Conservation (phyloP, 2,797 vertebrate genomes). For the Thamnophis elegans region DNA sequence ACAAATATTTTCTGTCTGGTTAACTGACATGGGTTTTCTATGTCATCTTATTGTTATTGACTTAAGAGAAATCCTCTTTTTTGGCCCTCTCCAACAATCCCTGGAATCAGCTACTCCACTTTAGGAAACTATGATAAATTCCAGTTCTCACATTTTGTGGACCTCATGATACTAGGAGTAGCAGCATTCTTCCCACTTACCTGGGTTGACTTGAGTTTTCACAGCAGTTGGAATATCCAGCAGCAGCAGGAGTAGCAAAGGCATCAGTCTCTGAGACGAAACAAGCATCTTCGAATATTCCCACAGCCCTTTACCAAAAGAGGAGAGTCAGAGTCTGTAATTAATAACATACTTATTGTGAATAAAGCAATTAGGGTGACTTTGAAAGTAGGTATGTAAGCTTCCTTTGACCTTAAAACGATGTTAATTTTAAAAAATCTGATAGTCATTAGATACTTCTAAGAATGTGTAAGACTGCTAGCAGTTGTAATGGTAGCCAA, state of each 20-base stretch:
- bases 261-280: background rate
- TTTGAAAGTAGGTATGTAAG: background rate
- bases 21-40: background rate
- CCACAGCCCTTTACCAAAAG: background rate
- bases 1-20: background rate
- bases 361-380: background rate
- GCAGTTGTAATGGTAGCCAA: background rate
- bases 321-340: background rate
- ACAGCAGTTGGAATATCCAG: background rate
- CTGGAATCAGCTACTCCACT: background rate
- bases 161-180: background rate
- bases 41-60: background rate
- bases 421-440: background rate
- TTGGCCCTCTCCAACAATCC: background rate
- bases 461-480: background rate
- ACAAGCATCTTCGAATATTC: constrained; percentile 8
- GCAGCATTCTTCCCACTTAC: background rate
- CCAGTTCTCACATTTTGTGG: background rate
- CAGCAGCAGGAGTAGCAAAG: constrained; percentile 9
- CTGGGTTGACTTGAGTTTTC: constrained; percentile 35
- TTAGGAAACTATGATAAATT: background rate
- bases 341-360: background rate
- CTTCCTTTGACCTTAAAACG: background rate
- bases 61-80: background rate
- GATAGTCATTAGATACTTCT: background rate